phyloP scores from a whole-genome alignment of 2,113 vertebrate species.

The Rhinichthys klamathensis region DNA sequence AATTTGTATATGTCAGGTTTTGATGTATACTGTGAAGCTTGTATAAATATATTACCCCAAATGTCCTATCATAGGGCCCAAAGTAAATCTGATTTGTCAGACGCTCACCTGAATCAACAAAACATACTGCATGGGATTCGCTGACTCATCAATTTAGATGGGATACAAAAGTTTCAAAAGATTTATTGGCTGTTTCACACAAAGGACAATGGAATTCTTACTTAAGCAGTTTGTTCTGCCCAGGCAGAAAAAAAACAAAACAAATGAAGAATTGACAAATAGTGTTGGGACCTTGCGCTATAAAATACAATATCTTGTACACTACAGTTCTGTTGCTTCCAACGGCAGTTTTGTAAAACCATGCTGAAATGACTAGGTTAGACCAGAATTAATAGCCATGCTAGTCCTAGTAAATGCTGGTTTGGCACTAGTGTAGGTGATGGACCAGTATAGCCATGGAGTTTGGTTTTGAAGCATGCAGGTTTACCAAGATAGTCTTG shows the following conservation, averaged over 20 bases:
- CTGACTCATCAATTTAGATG: conserved; percentile 10
- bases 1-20: not conserved
- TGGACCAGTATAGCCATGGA: not conserved
- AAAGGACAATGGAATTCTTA: conserved; percentile 41
- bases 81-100: conserved; percentile 38
- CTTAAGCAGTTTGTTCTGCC: conserved; percentile 22
- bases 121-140: not conserved
- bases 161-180: conserved; percentile 25
- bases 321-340: conserved; percentile 1
- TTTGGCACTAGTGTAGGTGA: not conserved
- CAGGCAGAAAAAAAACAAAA: not conserved
- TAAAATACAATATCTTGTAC: not conserved
- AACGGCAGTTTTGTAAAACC: not conserved
- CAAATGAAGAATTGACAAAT: conserved; percentile 37
- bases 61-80: not conserved
- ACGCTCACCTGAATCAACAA: not conserved
- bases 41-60: not conserved
- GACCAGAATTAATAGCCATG: not conserved
- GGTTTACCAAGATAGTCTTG: not conserved
- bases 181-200: conserved; percentile 31
- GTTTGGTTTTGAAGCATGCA: not conserved
- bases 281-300: not conserved
- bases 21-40: not conserved
- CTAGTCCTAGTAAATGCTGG: not conserved
- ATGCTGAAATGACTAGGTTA: not conserved